Evolutionary conservation across 2,113 vertebrate genomes (phyloP).

Genomic region (Nannospalax galili): DNA sequence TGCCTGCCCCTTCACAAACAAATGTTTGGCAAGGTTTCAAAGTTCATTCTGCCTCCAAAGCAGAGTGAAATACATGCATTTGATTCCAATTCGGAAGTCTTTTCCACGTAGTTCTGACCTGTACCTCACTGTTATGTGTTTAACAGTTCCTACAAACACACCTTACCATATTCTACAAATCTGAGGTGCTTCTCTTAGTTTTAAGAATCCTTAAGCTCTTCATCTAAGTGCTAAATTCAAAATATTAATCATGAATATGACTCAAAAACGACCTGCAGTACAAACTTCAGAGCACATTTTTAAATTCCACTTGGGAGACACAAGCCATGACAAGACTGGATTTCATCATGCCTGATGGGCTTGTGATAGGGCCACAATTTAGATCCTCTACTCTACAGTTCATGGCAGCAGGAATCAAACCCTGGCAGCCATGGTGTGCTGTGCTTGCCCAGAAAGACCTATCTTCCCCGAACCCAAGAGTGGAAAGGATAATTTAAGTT

Average conservation of each 20-base stretch:
- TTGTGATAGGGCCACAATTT: conserved; percentile 62
- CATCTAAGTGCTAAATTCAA: conserved; percentile 62
- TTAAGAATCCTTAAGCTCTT: conserved; percentile 66
- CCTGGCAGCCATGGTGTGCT: conserved; percentile 36
- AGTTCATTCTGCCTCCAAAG: conserved; percentile 51
- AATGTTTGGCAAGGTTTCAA: conserved; percentile 18
- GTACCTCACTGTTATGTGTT: conserved; percentile 9
- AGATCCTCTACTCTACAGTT: conserved; percentile 65
- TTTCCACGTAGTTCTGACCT: conserved; percentile 60
- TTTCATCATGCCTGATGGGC: conserved; percentile 63
- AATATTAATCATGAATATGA: conserved; percentile 67
- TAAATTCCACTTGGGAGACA: conserved; percentile 71
- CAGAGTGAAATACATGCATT: conserved; percentile 48
- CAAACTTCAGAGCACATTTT: conserved; percentile 54
- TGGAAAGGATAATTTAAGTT: conserved; percentile 65
- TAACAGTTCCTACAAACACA: conserved; percentile 25
- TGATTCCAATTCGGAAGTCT: conserved; percentile 32
- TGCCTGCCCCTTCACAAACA: conserved; percentile 30
- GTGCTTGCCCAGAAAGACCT: conserved; percentile 46
- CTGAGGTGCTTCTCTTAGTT: conserved; percentile 52
- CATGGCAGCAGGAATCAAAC: conserved; percentile 65
- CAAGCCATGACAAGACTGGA: conserved; percentile 67
- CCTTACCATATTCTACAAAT: conserved; percentile 29
- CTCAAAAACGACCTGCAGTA: conserved; percentile 53
- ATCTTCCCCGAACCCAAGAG: conserved; percentile 59